Base-by-base conservation (phyloP, 1,140 invertebrate genomes). In the Ylistrum balloti region DNA sequence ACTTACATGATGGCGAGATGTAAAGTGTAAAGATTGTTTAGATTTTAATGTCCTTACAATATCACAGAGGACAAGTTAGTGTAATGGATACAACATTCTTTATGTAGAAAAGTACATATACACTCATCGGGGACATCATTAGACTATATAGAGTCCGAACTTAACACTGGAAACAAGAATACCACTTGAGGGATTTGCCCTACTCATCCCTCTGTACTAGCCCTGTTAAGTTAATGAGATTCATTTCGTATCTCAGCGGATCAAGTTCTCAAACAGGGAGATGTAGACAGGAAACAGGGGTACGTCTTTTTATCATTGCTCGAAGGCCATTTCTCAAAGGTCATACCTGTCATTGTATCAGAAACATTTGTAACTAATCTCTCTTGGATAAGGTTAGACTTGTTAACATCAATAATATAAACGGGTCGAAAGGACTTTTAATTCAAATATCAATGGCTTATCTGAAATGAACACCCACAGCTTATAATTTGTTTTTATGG, bases 321-420 rank as follows among this genome's bases (percentile, higher is more conserved):
- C 13, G 17, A 1, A 45, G 9, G 41, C 20, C 41, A 45, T 45
- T 45, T 13, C 17, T 17, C 56, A 74, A 74, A 74, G 56, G 56
- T 74, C 56, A 74, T 0, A 28, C 5, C 56, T 74, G 56, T 74
- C 56, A 74, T 74, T 74, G 56, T 74, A n/a, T 74, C 56, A 74
- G 56, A 74, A 74, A 74, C 56, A 74, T 74, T n/a, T n/a, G 56
- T 74, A 74, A 74, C 22, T n/a, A 28, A 74, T 74, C 56, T n/a
- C n/a, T 74, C 56, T 74, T 74, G 22, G 28, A 74, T 74, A 74
- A n/a, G 22, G 13, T 28, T 74, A 74, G 7, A 74, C 22, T n/a
- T 74, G 56, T 22, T 28, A 17, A 74, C 9, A 28, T 28, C 17
- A 28, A 17, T n/a, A 74, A 17, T 17, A 45, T 17, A 45, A 45